Conservation (phyloP, 2,888 invertebrate genomes). For the Volucella zonaria region DNA sequence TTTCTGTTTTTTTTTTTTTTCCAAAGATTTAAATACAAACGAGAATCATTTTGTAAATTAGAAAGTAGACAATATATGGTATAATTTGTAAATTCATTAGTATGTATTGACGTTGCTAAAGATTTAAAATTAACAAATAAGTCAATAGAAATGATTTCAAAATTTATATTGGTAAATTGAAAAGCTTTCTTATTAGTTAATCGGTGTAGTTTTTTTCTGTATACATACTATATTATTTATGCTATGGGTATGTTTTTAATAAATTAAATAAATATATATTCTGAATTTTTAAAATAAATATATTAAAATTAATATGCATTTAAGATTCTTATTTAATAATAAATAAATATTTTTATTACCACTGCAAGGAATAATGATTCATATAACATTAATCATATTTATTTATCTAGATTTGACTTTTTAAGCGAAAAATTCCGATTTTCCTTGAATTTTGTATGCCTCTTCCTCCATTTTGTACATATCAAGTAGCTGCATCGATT, state of each 20-base stretch:
- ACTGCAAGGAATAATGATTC: constrained; percentile 74
- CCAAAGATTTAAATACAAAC: constrained; percentile 31
- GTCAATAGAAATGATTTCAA: constrained; percentile 13
- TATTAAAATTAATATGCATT: constrained; percentile 44
- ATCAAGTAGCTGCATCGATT: constrained; percentile 89
- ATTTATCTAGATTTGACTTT: constrained; percentile 75
- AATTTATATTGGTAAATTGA: constrained; percentile 41
- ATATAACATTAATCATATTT: constrained; percentile 65
- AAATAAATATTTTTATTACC: constrained; percentile 74
- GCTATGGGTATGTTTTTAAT: constrained; percentile 54
- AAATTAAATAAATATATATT: constrained; percentile 48
- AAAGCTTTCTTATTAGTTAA: constrained; percentile 69
- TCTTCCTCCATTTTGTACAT: constrained; percentile 97
- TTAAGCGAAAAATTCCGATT: constrained; percentile 95
- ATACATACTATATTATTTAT: constrained; percentile 49
- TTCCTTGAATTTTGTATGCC: constrained; percentile 94
- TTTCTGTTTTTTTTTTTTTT: constrained; percentile 8
- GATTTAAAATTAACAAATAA: constrained; percentile 19
- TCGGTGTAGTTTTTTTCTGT: constrained; percentile 68
- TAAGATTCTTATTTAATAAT: constrained; percentile 39
- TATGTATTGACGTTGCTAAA: constrained; percentile 3
- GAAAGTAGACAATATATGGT: no score
- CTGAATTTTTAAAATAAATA: constrained; percentile 50
- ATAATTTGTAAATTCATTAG: constrained; percentile 1
- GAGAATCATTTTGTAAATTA: constrained; percentile 7